These are phyloP conservation scores for Micromys minutus DNA, from an alignment of 2,113 vertebrate genomes.

Conservation along the genomic window DNA sequence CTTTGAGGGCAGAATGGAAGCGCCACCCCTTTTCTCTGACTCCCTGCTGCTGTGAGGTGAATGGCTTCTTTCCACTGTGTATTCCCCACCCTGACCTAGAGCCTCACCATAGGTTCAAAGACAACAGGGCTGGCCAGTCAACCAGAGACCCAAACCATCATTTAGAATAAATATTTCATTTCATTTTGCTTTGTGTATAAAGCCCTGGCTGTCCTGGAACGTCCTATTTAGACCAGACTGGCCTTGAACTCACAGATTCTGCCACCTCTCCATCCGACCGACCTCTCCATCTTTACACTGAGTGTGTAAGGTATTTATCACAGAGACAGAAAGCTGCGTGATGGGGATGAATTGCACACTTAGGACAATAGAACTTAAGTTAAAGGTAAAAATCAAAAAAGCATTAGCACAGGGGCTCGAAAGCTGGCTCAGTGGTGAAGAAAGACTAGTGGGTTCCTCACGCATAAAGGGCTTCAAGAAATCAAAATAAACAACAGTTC, in stretches of 20 bases:
- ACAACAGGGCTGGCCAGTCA: not conserved
- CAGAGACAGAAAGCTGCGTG: not conserved
- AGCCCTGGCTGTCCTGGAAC: not conserved
- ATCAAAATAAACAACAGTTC: not conserved
- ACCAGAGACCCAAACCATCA: not conserved
- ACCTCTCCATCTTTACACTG: not conserved
- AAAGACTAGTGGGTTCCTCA: not conserved
- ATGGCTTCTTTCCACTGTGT: not conserved
- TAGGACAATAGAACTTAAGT: not conserved
- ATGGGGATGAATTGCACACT: not conserved
- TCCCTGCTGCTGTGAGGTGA: not conserved
- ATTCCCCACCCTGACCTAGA: not conserved
- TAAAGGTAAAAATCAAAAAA: not conserved
- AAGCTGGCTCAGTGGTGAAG: too few relatives aligned
- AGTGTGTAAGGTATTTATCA: not conserved
- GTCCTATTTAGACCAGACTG: not conserved
- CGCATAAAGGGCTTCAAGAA: not conserved
- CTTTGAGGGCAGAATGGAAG: too few relatives aligned
- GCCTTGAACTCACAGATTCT: not conserved
- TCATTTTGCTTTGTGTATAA: not conserved
- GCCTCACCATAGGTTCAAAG: not conserved
- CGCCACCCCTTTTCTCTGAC: not conserved
- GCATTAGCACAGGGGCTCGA: not conserved
- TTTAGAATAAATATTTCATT: not conserved
- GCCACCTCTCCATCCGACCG: too few relatives aligned